Conservation (phyloP, 2,797 vertebrate species). For the Epinephelus malabaricus region DNA sequence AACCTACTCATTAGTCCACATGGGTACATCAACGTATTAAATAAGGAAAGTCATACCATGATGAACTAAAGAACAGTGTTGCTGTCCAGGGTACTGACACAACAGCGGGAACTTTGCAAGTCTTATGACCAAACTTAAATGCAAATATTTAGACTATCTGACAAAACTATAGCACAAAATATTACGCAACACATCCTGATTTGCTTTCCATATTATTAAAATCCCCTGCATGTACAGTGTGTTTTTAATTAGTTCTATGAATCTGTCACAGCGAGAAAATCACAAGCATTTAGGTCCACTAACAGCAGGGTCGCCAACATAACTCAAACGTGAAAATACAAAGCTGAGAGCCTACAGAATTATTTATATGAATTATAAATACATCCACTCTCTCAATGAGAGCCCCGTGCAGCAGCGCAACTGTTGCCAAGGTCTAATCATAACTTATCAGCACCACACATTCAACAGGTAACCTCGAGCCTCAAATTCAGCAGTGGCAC, state of each 20-base stretch:
- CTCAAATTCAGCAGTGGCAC: not conserved
- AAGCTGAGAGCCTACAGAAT: conserved; percentile 1
- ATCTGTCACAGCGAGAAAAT: not conserved
- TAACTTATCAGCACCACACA: conserved; percentile 11
- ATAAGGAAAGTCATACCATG: not conserved
- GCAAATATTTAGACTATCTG: not conserved
- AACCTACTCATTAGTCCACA: too few relatives aligned
- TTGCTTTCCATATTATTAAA: not conserved
- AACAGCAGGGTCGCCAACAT: not conserved
- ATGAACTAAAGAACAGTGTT: not conserved
- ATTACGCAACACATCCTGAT: not conserved
- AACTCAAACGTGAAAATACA: conserved; percentile 11
- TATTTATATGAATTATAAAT: conserved; percentile 16
- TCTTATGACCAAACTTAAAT: not conserved
- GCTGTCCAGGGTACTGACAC: not conserved
- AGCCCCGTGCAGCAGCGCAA: not conserved
- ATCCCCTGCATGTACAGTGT: not conserved
- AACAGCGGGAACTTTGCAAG: not conserved
- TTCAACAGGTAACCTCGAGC: conserved; percentile 9
- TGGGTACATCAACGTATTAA: too few relatives aligned
- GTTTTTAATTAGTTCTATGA: not conserved
- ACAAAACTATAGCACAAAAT: not conserved
- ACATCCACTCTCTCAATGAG: not conserved
- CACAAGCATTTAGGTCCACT: not conserved
- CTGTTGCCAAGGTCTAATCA: conserved; percentile 17